phyloP scores from a whole-genome alignment of 2,113 vertebrate species.

The Lichenostomus cassidix region DNA sequence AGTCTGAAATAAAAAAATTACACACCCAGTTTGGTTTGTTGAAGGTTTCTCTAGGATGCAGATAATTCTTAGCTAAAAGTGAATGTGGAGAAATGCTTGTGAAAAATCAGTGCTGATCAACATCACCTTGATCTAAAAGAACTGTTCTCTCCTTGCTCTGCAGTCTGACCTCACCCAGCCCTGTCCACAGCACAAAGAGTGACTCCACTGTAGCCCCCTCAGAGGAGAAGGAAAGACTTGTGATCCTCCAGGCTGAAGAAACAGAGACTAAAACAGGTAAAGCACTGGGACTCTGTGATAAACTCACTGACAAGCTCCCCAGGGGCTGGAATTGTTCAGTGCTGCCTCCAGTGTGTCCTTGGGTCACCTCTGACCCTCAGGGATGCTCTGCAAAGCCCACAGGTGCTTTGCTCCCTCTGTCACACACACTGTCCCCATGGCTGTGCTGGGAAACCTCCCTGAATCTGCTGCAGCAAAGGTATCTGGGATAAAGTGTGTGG shows the following conservation, averaged over 20 bases:
- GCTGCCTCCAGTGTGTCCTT: background rate
- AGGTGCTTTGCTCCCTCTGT: background rate
- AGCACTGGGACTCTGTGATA: background rate
- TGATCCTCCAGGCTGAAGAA: slow-evolving; percentile 72
- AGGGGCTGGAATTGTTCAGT: background rate
- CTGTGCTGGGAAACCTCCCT: background rate
- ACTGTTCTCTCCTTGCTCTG: slow-evolving; percentile 1
- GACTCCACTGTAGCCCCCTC: slow-evolving; percentile 73
- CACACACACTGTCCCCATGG: background rate
- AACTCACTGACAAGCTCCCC: background rate
- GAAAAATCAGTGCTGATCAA: background rate
- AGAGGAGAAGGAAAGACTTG: slow-evolving; percentile 78
- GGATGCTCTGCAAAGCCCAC: background rate
- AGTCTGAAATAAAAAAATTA: background rate
- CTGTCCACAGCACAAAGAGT: slow-evolving; percentile 80
- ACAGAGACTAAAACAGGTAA: slow-evolving; percentile 75
- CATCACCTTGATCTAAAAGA: background rate
- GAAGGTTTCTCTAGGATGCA: background rate
- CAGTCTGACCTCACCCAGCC: slow-evolving; percentile 87
- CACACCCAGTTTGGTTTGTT: background rate
- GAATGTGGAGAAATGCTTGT: background rate
- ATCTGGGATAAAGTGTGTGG: background rate
- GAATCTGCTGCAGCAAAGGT: background rate
- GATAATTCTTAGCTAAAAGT: background rate
- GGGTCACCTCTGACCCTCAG: background rate